Conservation (phyloP, 2,888 invertebrate genomes). For the Apoda limacodes region DNA sequence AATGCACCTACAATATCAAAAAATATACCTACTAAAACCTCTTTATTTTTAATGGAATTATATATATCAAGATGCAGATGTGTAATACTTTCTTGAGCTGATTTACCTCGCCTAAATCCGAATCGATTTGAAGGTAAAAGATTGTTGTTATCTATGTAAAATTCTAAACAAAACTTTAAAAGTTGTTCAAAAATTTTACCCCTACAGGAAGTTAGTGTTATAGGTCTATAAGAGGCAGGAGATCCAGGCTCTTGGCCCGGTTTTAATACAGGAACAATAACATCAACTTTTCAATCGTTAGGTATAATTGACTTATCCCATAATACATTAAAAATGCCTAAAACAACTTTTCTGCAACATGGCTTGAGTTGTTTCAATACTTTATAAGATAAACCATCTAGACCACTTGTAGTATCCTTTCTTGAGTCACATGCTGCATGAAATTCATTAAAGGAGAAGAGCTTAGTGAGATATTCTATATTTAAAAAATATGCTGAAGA, state of each 20-base stretch:
- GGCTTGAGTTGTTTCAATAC: background rate
- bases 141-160: conserved; percentile 8
- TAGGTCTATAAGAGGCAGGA: conserved; percentile 9
- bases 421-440: conserved; percentile 1
- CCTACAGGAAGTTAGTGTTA: conserved; percentile 10
- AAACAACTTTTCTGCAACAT: conserved; percentile 1
- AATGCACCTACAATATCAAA: conserved; percentile 1
- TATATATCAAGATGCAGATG: conserved; percentile 8
- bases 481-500: too few relatives aligned
- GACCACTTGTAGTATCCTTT: conserved; percentile 1
- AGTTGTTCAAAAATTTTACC: conserved; percentile 8
- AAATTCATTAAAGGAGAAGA: conserved; percentile 1
- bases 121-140: conserved; percentile 13
- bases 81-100: conserved; percentile 1
- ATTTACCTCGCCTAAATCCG: too few relatives aligned
- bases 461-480: too few relatives aligned
- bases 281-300: conserved; percentile 8
- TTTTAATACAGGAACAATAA: conserved; percentile 12
- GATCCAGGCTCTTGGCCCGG: conserved; percentile 2
- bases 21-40: background rate
- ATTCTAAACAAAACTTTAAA: conserved; percentile 8
- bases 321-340: conserved; percentile 7
- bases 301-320: conserved; percentile 4
- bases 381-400: background rate
- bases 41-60: background rate